Conservation (phyloP, 2,113 vertebrate genomes). For the Rafetus swinhoei region DNA sequence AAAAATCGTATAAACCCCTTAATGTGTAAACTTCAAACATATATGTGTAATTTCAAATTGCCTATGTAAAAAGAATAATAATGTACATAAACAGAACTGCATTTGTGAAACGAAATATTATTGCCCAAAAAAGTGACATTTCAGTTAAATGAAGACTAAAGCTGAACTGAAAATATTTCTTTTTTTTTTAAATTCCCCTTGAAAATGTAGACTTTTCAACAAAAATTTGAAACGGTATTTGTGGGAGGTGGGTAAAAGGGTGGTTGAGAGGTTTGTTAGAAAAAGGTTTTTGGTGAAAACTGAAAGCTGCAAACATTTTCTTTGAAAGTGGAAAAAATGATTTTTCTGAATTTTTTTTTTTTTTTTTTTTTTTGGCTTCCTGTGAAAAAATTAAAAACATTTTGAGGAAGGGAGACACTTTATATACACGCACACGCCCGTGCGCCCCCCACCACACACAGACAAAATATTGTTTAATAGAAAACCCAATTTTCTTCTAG, state of each 20-base stretch:
- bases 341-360: not conserved
- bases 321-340: not conserved
- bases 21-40: not conserved
- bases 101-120: not conserved
- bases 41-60: not conserved
- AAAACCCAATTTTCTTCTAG: not conserved
- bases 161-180: not conserved
- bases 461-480: not conserved
- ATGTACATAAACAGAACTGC: not conserved
- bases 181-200: not conserved
- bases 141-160: not conserved
- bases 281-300: not conserved
- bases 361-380: not conserved
- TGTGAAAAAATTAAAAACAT: not conserved
- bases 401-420: not conserved
- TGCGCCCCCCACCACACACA: too few relatives aligned
- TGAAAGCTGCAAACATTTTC: not conserved
- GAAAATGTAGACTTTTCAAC: not conserved
- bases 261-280: not conserved
- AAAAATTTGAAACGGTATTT: not conserved
- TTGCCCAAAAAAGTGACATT: not conserved
- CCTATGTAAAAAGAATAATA: not conserved
- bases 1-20: not conserved
- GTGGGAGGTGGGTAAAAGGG: not conserved
- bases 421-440: not conserved